A percentile compares a stretch with the other conserved stretches of the same genome.
phyloP scores from a whole-genome alignment of 2,797 vertebrate species.

The Gambelia wislizenii region DNA sequence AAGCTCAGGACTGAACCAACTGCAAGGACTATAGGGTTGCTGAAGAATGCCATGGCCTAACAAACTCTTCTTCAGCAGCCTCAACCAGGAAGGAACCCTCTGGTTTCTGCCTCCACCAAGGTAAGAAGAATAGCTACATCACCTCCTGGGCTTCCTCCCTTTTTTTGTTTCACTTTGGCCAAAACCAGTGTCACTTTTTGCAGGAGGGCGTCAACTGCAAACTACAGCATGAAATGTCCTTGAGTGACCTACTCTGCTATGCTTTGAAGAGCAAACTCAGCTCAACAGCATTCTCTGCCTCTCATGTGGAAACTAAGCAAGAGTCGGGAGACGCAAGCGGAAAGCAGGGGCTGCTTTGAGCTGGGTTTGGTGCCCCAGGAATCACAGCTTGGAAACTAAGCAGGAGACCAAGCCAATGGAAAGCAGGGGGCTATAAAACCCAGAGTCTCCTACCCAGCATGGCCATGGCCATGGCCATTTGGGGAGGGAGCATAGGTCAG shows the following conservation, averaged over 20 bases:
- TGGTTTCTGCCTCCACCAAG: neutral
- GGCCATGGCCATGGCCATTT: no score
- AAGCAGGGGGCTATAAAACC: no score
- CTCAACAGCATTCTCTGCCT: neutral
- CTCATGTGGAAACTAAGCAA: neutral
- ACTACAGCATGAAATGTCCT: conserved; percentile 4
- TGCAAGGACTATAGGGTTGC: neutral
- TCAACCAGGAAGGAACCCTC: neutral
- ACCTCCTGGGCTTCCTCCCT: neutral
- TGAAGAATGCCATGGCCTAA: neutral
- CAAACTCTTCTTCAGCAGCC: no score
- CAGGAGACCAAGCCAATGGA: no score
- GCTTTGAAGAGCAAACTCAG: conserved; percentile 2
- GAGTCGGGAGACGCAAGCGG: neutral
- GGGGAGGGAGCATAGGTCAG: no score
- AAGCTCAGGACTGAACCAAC: no score
- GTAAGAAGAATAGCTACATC: neutral
- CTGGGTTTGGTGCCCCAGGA: neutral
- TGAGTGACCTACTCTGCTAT: neutral
- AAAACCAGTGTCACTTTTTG: neutral
- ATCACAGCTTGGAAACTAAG: neutral
- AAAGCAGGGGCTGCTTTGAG: neutral
- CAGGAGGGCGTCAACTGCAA: neutral
- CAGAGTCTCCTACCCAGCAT: no score
- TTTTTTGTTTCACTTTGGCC: neutral